Conservation (phyloP, 2,113 vertebrate genomes). For the Myotis davidii region DNA sequence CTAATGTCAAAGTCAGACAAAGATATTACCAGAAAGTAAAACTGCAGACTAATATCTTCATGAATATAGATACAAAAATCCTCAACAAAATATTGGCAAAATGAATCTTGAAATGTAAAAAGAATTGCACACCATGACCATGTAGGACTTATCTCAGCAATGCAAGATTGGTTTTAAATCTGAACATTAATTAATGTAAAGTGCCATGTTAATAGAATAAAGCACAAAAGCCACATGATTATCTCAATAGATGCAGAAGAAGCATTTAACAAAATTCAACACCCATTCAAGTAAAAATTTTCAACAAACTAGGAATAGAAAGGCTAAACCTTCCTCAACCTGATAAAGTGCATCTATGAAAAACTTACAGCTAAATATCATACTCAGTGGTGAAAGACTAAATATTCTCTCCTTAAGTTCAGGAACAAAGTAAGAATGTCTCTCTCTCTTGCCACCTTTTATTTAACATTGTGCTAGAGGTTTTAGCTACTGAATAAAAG, state of each 20-base stretch:
- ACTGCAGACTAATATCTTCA: not conserved
- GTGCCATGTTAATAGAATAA: conserved; percentile 14
- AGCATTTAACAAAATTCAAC: conserved; percentile 24
- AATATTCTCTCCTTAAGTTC: not conserved
- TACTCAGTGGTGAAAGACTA: not conserved
- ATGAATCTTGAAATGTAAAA: conserved; percentile 16
- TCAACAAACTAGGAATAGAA: not conserved
- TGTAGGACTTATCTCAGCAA: conserved; percentile 28
- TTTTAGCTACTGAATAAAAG: not conserved
- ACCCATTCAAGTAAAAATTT: conserved; percentile 12
- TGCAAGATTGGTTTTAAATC: conserved; percentile 46
- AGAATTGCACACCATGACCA: not conserved
- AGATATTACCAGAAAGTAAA: conserved; percentile 14
- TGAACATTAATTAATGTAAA: conserved; percentile 52
- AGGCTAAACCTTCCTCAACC: not conserved
- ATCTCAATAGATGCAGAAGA: not conserved
- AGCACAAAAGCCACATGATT: not conserved
- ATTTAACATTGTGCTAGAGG: not conserved
- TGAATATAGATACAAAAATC: conserved; percentile 33
- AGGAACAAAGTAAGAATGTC: not conserved
- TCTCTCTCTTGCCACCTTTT: not conserved
- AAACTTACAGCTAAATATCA: not conserved
- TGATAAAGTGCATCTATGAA: not conserved
- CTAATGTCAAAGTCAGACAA: conserved; percentile 12
- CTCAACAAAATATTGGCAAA: conserved; percentile 38